These are phyloP conservation scores for Lycophotia porphyrea DNA, from an alignment of 2,888 invertebrate genomes.

Conservation along the genomic window DNA sequence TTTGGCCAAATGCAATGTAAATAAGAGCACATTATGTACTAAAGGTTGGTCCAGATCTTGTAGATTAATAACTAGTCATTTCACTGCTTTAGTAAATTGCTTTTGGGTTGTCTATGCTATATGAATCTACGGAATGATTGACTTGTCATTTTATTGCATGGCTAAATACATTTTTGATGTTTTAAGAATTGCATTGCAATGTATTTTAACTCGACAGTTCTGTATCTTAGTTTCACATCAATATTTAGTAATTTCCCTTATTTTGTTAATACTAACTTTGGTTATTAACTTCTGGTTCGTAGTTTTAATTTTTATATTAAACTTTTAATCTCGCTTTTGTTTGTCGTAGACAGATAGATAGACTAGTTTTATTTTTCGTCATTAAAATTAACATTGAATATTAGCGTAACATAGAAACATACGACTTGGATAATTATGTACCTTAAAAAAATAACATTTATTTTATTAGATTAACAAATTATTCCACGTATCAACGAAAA, in stretches of 20 bases:
- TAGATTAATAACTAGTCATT: neutral
- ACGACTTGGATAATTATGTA: neutral
- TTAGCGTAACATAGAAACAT: too few relatives aligned
- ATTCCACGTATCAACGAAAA: neutral
- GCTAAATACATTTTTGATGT: neutral
- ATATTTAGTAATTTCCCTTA: neutral
- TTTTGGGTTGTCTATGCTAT: neutral
- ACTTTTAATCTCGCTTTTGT: too few relatives aligned
- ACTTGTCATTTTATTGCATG: neutral
- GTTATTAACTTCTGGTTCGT: too few relatives aligned
- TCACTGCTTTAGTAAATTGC: neutral
- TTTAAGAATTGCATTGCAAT: neutral
- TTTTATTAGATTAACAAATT: neutral
- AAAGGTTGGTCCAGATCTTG: slow-evolving; percentile 5
- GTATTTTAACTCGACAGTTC: too few relatives aligned
- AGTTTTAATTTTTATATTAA: too few relatives aligned
- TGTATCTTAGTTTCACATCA: neutral
- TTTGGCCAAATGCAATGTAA: slow-evolving; percentile 30
- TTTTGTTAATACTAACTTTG: too few relatives aligned
- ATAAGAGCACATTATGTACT: slow-evolving; percentile 38
- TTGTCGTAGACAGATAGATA: neutral
- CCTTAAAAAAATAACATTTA: neutral
- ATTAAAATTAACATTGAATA: neutral
- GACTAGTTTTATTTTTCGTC: neutral
- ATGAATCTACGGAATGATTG: neutral